Conservation (phyloP, 2,888 invertebrate genomes). For the Trilocha varians region DNA sequence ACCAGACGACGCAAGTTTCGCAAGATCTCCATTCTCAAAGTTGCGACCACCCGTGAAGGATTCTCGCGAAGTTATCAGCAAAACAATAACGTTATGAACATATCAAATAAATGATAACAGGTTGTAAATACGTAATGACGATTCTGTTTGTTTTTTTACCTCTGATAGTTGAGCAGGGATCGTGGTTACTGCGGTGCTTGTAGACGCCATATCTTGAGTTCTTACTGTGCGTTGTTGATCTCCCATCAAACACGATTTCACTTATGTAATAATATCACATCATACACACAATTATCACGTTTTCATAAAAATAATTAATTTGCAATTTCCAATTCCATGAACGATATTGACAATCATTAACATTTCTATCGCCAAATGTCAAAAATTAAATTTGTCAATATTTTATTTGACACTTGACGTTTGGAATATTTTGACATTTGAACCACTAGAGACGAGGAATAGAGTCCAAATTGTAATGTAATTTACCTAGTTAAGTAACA, state of each 20-base stretch:
- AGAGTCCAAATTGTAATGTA: too few species aligned
- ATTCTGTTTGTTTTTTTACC: constrained; percentile 20
- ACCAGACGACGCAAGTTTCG: constrained; percentile 19
- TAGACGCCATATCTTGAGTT: constrained; percentile 59
- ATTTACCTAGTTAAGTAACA: too few species aligned
- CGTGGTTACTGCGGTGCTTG: constrained; percentile 57
- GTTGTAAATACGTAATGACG: constrained; percentile 12
- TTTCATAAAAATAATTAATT: neutral
- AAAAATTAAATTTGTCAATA: too few species aligned
- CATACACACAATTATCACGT: constrained; percentile 13
- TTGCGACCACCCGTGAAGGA: constrained; percentile 11
- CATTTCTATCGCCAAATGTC: too few species aligned
- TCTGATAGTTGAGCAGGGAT: constrained; percentile 51
- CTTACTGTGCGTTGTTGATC: constrained; percentile 32
- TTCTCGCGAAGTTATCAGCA: constrained; percentile 13
- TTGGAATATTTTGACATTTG: too few species aligned
- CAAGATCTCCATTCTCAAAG: constrained; percentile 21
- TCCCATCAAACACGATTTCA: constrained; percentile 44
- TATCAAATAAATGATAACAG: constrained; percentile 45
- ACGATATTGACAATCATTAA: too few species aligned
- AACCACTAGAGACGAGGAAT: too few species aligned
- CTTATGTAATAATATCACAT: constrained; percentile 29
- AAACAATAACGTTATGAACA: constrained; percentile 21
- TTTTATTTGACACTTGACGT: too few species aligned
- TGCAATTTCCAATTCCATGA: too few species aligned